Base-by-base conservation (phyloP, 1,140 invertebrate genomes). In the Papilio machaon region DNA sequence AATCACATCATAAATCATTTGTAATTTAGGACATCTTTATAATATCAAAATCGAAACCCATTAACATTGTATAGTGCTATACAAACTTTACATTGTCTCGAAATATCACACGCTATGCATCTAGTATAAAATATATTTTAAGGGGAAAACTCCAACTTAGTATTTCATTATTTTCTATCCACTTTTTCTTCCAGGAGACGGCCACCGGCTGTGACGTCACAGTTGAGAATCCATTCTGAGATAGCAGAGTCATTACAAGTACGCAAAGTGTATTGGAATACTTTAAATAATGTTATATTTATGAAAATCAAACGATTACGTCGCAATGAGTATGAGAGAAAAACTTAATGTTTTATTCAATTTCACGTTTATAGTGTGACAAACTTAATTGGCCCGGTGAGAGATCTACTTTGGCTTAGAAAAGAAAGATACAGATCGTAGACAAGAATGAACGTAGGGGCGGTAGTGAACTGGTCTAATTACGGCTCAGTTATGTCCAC, bases 171-270 rank as follows among this genome's bases (percentile, higher is more conserved):
- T 19, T 2, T 73, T 52, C 23, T 30, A 30, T 35, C 38, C 54
- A 10, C 1, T 47, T 30, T 70, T n/a, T 73, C 0, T 46, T 70
- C 49, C 73, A 82, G 83, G 80, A 81, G 38, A 78, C 75, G 73
- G 58, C 80, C 30, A 70, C 80, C 17, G 52, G 73, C 73, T 73
- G 73, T 82, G 83, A 82, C 81, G 79, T 15, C 73, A 80, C 80
- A 70, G 78, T 75, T 60, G 82, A 78, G 81, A 67, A 82, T 23
- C 83, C 80, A 10, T 84, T 84, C 79, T 82, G 79, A 83, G 7
- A 43, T 60, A 23, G 67, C 35, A 15, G 43, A 49, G 47, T 23
- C 10, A 35, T n/a, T 60, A 58, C 77, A 78, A 35, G 30, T 46
- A n/a, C 17, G 76, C 35, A 13, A 43, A 58, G 15, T 43, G 9